Evolutionary conservation across 2,113 vertebrate genomes (phyloP).

Genomic region (Stegostoma tigrinum): DNA sequence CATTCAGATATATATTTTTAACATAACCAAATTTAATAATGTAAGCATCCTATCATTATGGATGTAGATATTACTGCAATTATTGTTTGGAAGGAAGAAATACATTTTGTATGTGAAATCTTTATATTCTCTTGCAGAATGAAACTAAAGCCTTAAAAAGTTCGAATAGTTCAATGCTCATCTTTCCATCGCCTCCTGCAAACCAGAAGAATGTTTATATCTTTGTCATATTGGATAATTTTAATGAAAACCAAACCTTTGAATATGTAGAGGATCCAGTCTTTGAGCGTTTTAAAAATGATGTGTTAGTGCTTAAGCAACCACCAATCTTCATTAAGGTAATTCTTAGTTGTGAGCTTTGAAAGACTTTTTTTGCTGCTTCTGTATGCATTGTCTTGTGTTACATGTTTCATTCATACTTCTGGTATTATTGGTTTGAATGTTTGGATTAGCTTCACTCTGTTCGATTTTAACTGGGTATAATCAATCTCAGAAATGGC

Average conservation of each 20-base stretch:
- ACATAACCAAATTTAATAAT: not conserved
- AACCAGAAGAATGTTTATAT: conserved; percentile 49
- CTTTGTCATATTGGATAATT: conserved; percentile 71
- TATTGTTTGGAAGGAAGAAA: not conserved
- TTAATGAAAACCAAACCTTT: conserved; percentile 60
- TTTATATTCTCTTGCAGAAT: conserved; percentile 53
- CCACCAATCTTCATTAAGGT: conserved; percentile 46
- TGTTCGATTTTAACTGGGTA: not conserved
- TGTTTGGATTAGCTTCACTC: not conserved
- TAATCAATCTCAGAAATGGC: not conserved
- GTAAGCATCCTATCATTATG: not conserved
- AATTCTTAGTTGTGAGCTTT: conserved; percentile 37
- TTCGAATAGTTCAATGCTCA: conserved; percentile 61
- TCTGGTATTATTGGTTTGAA: not conserved
- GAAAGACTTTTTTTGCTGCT: not conserved
- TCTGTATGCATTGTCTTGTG: not conserved
- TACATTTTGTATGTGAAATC: not conserved
- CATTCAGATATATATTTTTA: not conserved
- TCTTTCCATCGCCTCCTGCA: conserved; percentile 73
- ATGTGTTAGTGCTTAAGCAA: conserved; percentile 46
- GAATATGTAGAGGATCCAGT: conserved; percentile 71
- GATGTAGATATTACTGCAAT: not conserved
- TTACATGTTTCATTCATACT: not conserved
- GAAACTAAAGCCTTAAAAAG: conserved; percentile 40
- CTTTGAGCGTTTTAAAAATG: conserved; percentile 70